phyloP scores from a whole-genome alignment of 2,888 invertebrate genomes.

The Choristoneura rosaceana region DNA sequence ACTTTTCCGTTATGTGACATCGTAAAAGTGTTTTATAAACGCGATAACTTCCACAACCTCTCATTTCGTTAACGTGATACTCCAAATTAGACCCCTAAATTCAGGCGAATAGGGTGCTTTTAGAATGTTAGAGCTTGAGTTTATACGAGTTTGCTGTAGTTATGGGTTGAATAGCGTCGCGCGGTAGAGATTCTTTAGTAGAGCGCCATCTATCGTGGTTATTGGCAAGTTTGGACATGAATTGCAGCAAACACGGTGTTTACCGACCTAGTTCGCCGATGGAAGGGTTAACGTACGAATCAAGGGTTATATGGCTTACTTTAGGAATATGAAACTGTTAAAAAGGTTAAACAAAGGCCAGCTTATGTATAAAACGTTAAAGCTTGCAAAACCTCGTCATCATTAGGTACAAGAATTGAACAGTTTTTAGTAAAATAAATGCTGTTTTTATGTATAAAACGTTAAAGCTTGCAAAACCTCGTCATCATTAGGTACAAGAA shows the following conservation, averaged over 20 bases:
- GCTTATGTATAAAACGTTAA: too few species aligned
- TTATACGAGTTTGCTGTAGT: conserved; percentile 14
- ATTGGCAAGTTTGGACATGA: conserved; percentile 73
- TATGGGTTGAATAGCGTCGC: conserved; percentile 10
- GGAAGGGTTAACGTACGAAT: conserved; percentile 21
- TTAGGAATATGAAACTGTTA: neutral
- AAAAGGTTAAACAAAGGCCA: neutral
- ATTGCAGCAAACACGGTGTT: conserved; percentile 63
- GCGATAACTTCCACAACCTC: conserved; percentile 3
- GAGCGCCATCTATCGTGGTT: conserved; percentile 77
- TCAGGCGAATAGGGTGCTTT: neutral
- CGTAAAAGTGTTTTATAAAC: conserved; percentile 20
- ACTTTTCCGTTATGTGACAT: conserved; percentile 31
- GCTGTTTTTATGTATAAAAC: too few species aligned
- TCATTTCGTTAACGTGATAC: neutral
- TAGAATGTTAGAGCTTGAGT: neutral
- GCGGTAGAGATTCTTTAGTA: conserved; percentile 61
- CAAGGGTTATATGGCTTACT: neutral
- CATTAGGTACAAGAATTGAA: too few species aligned
- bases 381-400: neutral
- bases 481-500: too few species aligned
- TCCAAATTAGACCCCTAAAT: conserved; percentile 2
- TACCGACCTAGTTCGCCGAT: conserved; percentile 69
- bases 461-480: neutral
- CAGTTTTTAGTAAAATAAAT: too few species aligned